A percentile compares a stretch with the other conserved stretches of the same genome.
phyloP scores from a whole-genome alignment of 2,888 invertebrate genomes.

The Opisthograptis luteolata region DNA sequence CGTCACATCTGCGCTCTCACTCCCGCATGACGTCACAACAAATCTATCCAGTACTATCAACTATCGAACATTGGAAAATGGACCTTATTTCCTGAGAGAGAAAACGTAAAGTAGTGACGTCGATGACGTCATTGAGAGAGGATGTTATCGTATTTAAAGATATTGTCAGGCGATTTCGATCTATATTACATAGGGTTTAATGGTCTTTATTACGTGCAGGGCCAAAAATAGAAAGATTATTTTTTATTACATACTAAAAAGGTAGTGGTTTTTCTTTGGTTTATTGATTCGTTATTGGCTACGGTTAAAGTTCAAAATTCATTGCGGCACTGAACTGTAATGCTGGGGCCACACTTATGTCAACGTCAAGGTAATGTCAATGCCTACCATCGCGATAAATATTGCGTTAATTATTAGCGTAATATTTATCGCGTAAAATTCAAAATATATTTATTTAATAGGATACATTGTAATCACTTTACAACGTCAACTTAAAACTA shows the following conservation, averaged over 20 bases:
- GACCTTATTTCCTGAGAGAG: not conserved
- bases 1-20: constrained; percentile 48
- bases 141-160: constrained; percentile 21
- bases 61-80: constrained; percentile 15
- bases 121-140: constrained; percentile 28
- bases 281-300: constrained; percentile 7
- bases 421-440: no score
- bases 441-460: no score
- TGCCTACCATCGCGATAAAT: no score
- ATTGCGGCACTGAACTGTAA: no score
- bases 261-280: constrained; percentile 5
- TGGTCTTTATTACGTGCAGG: constrained; percentile 7
- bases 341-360: no score
- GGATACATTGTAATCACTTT: no score
- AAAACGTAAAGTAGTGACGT: constrained; percentile 18
- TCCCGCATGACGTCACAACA: constrained; percentile 44
- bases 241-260: constrained; percentile 23
- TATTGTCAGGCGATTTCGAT: constrained; percentile 12
- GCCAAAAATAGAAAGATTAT: constrained; percentile 21
- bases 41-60: constrained; percentile 7
- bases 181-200: constrained; percentile 16
- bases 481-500: no score
- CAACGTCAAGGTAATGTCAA: no score
- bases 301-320: no score
- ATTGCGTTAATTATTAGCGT: no score